Evolutionary conservation across 2,113 vertebrate species (phyloP).

Genomic region (Pygathrix nemaeus): DNA sequence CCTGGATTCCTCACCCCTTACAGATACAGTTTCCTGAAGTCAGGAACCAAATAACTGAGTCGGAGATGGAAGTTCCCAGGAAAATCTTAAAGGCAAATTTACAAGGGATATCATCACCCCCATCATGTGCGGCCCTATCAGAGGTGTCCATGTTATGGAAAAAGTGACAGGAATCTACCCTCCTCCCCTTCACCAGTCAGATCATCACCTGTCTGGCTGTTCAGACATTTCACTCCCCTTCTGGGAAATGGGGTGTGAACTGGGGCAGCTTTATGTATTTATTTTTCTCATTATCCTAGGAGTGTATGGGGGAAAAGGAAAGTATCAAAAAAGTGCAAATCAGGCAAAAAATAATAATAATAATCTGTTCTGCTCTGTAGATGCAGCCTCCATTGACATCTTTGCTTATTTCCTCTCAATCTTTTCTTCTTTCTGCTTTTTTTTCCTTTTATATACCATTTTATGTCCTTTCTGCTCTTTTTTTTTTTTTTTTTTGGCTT

Average conservation of each 20-base stretch:
- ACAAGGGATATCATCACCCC: not conserved
- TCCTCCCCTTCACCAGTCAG: not conserved
- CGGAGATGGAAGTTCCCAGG: not conserved
- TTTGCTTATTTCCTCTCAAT: not conserved
- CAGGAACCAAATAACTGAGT: not conserved
- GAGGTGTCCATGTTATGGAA: not conserved
- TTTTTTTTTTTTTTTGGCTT: not conserved
- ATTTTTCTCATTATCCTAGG: not conserved
- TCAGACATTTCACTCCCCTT: not conserved
- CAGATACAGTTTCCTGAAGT: not conserved
- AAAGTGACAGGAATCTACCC: not conserved
- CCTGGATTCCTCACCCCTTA: not conserved
- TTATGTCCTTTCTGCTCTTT: not conserved
- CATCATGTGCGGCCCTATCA: too few relatives aligned
- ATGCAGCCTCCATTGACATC: not conserved
- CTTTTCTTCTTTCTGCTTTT: not conserved
- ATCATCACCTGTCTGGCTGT: not conserved
- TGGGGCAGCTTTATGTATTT: not conserved
- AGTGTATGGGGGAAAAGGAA: not conserved
- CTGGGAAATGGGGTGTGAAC: not conserved
- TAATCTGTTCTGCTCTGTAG: not conserved
- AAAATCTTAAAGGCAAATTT: not conserved
- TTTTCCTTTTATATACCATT: not conserved
- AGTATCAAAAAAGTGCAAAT: not conserved
- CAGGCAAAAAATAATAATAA: not conserved